Evolutionary conservation across 2,113 vertebrate genomes (phyloP).

Genomic region (Periophthalmodon schlosseri): DNA sequence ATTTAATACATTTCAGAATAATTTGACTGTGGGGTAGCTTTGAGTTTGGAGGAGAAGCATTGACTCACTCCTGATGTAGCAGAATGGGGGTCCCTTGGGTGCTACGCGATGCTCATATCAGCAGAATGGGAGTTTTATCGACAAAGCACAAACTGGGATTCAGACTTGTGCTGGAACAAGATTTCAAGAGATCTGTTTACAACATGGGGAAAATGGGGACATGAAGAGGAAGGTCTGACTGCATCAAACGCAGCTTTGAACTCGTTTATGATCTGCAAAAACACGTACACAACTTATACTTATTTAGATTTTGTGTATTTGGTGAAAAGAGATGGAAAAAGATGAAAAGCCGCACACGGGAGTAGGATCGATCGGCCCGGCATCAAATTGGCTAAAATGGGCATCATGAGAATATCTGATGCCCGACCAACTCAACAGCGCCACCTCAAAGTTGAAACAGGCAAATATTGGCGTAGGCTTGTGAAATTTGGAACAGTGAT

Average conservation of each 20-base stretch:
- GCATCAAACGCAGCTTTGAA: neutral
- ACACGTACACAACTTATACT: too few relatives aligned
- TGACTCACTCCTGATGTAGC: conserved; percentile 28
- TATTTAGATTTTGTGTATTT: too few relatives aligned
- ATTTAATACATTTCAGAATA: conserved; percentile 39
- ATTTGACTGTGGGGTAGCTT: neutral
- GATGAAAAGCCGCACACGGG: too few relatives aligned
- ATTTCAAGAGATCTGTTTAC: conserved; percentile 41
- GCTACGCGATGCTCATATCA: conserved; percentile 34
- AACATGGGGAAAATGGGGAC: neutral
- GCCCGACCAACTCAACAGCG: too few relatives aligned
- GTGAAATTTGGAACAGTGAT: too few relatives aligned
- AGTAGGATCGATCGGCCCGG: too few relatives aligned
- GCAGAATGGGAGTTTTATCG: conserved; percentile 30
- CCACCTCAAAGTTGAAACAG: too few relatives aligned
- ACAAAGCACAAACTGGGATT: conserved; percentile 19
- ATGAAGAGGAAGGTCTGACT: neutral
- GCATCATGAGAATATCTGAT: too few relatives aligned
- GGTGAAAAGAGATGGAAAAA: too few relatives aligned
- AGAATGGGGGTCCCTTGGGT: conserved; percentile 21
- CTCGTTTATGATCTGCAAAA: conserved; percentile 1
- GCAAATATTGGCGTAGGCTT: too few relatives aligned
- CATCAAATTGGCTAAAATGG: too few relatives aligned
- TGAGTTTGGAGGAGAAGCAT: neutral
- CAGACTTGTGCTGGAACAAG: conserved; percentile 26